phyloP scores from a whole-genome alignment of 2,797 vertebrate species.

The Cynopterus sphinx region DNA sequence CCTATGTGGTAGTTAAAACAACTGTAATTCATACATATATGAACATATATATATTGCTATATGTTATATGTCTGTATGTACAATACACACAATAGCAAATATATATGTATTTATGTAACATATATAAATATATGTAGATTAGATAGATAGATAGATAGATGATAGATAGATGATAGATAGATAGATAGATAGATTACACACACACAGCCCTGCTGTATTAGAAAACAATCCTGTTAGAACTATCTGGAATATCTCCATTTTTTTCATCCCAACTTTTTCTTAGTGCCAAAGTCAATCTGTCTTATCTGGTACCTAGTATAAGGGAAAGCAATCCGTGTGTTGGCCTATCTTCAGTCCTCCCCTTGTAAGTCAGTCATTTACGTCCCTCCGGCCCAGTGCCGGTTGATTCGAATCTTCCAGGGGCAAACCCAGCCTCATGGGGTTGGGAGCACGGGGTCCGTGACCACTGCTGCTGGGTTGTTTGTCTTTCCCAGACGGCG shows the following conservation, averaged over 20 bases:
- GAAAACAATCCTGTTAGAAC: neutral
- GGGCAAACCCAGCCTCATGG: neutral
- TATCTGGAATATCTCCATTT: neutral
- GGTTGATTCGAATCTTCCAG: neutral
- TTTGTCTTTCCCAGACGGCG: fast-evolving
- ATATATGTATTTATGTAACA: too few species aligned
- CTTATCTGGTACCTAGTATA: neutral
- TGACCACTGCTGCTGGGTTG: neutral
- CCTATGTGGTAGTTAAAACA: neutral
- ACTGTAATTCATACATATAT: neutral
- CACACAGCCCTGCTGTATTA: neutral
- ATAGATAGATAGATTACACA: neutral
- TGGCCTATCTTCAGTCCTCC: neutral
- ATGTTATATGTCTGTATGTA: neutral
- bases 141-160: too few species aligned
- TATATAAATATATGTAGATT: too few species aligned
- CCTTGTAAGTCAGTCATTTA: neutral
- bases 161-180: too few species aligned
- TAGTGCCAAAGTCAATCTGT: neutral
- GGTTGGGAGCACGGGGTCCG: fast-evolving
- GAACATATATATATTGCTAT: too few species aligned
- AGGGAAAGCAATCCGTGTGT: neutral
- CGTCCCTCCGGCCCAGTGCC: neutral
- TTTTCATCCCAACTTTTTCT: neutral
- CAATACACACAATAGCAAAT: neutral